phyloP scores from a whole-genome alignment of 2,888 invertebrate genomes.

The Nemoura dubitans region DNA sequence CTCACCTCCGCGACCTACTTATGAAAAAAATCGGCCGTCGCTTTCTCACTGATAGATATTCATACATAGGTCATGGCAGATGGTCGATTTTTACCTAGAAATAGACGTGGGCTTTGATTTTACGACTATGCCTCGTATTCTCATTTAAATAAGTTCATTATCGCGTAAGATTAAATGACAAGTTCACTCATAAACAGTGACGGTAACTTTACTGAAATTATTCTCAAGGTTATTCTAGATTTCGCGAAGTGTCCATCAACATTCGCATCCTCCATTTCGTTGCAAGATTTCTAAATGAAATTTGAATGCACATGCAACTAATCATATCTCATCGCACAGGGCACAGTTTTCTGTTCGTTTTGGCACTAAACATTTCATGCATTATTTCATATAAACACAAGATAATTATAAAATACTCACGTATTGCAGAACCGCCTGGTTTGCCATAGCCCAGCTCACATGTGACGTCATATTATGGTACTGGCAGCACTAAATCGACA shows the following conservation, averaged over 20 bases:
- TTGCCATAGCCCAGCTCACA: slow-evolving; percentile 50
- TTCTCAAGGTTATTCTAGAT: slow-evolving; percentile 50
- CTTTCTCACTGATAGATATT: slow-evolving; percentile 50
- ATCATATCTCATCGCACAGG: neutral
- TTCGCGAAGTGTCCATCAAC: slow-evolving; percentile 40
- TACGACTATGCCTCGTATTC: neutral
- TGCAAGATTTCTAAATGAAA: slow-evolving; percentile 51
- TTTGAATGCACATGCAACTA: slow-evolving; percentile 46
- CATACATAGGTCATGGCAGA: slow-evolving; percentile 45
- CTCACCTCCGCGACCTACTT: slow-evolving; percentile 50
- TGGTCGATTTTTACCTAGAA: slow-evolving; percentile 31
- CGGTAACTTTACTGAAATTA: slow-evolving; percentile 46
- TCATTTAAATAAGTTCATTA: neutral
- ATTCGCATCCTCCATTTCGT: slow-evolving; percentile 45
- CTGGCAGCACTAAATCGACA: slow-evolving; percentile 49
- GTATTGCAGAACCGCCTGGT: slow-evolving; percentile 48
- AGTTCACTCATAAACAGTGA: slow-evolving; percentile 48
- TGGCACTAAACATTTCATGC: slow-evolving; percentile 41
- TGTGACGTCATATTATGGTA: slow-evolving; percentile 49
- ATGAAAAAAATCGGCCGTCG: slow-evolving; percentile 45
- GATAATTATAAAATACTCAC: slow-evolving; percentile 49
- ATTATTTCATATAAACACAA: slow-evolving; percentile 48
- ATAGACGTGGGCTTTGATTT: neutral
- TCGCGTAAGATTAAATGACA: neutral
- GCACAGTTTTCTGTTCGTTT: slow-evolving; percentile 9